Evolutionary conservation across 2,888 invertebrate genomes (phyloP), one percentile per base, ranked within the genome.

Genomic region (Oegoconia quadripuncta): DNA sequence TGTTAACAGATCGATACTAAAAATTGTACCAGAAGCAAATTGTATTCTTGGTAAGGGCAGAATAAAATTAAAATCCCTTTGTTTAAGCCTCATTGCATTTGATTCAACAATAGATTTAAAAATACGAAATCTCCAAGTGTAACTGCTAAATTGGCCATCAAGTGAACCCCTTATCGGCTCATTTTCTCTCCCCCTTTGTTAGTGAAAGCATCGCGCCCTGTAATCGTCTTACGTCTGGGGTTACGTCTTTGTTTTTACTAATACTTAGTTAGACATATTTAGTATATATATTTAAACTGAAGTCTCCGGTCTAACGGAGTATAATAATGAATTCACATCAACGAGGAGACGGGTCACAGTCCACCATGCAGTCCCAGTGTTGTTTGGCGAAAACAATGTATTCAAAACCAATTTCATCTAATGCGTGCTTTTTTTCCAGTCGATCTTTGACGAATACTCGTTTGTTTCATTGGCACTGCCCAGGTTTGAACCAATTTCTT

Each of bases 161-260:
- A 64, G 56, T 53, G 51, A 61, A 56, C 55, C 59, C 59, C 55
- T 69, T 71, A 74, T 68, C 64, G 67, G 57, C 49, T 66, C 57
- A 61, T 65, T 70, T 72, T 67, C 55, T 63, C 59, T 61, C 58
- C 64, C 63, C 56, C 60, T 67, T 59, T 49, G 35, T 30, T 47
- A 41, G 43, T 48, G 57, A 56, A 46, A 50, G 27, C 23, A 45
- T 43, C 48, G 48, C 50, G 42, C 52, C n/a, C 41, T 49, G 43
- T 48, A 49, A 50, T 32, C 42, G 42, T 35, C 12, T 42, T 44
- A 26, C 38, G 45, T 38, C 42, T 57, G 18, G 42, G 49, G 52
- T 56, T 49, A 55, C 40, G 39, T 46, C 53, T 58, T 62, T 60
- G 61, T 61, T 60, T 62, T 55, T 42, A n/a, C n/a, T n/a, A n/a